A percentile compares a stretch with the other conserved stretches of the same genome.
phyloP scores from a whole-genome alignment of 2,113 vertebrate genomes.

The Aldabrachelys gigantea region DNA sequence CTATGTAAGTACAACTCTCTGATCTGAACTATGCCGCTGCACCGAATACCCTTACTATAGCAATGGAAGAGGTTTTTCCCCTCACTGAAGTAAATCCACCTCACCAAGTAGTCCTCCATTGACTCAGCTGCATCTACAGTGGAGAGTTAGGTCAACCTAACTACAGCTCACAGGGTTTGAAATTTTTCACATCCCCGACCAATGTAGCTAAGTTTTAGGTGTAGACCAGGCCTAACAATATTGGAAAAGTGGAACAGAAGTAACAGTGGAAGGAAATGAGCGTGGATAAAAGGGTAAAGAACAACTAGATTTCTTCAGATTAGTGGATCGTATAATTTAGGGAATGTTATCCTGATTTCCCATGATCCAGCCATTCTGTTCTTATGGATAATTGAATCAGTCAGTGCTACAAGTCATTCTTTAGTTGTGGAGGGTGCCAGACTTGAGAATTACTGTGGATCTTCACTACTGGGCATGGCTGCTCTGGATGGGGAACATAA shows the following conservation, averaged over 20 bases:
- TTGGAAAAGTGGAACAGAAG: neutral
- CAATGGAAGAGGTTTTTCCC: too few relatives aligned
- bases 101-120: too few relatives aligned
- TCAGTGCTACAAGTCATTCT: fast-evolving
- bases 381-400: fast-evolving
- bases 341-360: neutral
- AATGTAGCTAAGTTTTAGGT: too few relatives aligned
- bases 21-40: too few relatives aligned
- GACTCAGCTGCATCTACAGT: too few relatives aligned
- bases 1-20: too few relatives aligned
- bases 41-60: too few relatives aligned
- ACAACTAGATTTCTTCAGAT: neutral
- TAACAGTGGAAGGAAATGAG: neutral
- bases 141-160: too few relatives aligned
- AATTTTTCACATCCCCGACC: too few relatives aligned
- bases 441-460: fast-evolving
- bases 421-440: neutral
- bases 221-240: too few relatives aligned
- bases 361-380: fast-evolving
- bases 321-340: fast-evolving
- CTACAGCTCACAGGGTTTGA: too few relatives aligned
- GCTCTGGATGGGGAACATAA: fast-evolving
- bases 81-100: too few relatives aligned
- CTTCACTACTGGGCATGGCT: fast-evolving
- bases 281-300: neutral